phyloP scores from a whole-genome alignment of 2,113 vertebrate species.

The Formicarius rufipectus region DNA sequence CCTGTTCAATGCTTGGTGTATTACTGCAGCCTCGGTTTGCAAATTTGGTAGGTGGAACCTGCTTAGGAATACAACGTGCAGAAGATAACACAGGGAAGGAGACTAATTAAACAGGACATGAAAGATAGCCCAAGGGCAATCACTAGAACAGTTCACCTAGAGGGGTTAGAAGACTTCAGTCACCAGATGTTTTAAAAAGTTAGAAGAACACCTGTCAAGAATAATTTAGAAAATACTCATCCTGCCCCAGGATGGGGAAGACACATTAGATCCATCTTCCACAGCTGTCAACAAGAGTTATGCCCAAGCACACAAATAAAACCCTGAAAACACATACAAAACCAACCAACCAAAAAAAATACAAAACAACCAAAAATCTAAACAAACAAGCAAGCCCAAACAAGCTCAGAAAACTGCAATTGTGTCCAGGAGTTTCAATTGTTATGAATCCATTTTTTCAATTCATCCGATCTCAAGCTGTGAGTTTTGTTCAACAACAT shows the following conservation, averaged over 20 bases:
- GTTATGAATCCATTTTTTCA: background rate
- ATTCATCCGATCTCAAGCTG: background rate
- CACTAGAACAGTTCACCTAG: background rate
- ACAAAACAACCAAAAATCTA: background rate
- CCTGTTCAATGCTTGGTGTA: background rate
- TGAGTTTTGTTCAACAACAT: background rate
- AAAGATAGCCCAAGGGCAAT: background rate
- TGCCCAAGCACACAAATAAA: background rate
- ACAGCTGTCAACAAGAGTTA: background rate
- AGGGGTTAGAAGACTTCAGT: background rate
- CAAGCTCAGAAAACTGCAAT: background rate
- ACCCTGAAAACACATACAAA: fast-evolving
- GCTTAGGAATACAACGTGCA: background rate
- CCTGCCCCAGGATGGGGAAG: background rate
- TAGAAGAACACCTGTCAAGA: background rate
- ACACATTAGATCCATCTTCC: background rate
- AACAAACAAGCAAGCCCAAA: background rate
- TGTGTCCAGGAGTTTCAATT: background rate
- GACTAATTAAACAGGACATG: background rate
- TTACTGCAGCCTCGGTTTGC: background rate
- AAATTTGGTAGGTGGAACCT: background rate
- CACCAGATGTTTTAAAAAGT: background rate
- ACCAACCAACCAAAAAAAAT: background rate
- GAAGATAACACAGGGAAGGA: background rate
- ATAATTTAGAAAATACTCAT: background rate